phyloP scores from a whole-genome alignment of 2,113 vertebrate genomes.

The zebrafish (Danio rerio) region GRCz12tu NC_133180.1:6903501-6904000 shows the following conservation, averaged over 20 bases:
- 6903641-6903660: conserved; percentile 17
- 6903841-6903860: background rate
- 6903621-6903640: conserved; percentile 17
- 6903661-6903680: conserved; percentile 32
- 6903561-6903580: background rate
- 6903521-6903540: conserved; percentile 9
- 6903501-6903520: conserved; percentile 18
- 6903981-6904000: background rate
- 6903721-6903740: conserved; percentile 2
- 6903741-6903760: background rate
- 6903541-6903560: conserved; percentile 4
- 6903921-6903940: conserved; percentile 13
- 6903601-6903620: conserved; percentile 7
- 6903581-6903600: background rate
- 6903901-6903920: background rate
- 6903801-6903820: background rate
- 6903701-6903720: background rate
- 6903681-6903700: conserved; percentile 24
- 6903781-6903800: conserved; percentile 27
- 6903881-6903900: background rate
- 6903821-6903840: background rate
- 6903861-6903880: conserved; percentile 2
- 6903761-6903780: background rate
- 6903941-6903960: conserved; percentile 20
- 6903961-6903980: background rate